Conservation (phyloP, 2,888 invertebrate genomes). For the Chrysotoxum bicinctum region DNA sequence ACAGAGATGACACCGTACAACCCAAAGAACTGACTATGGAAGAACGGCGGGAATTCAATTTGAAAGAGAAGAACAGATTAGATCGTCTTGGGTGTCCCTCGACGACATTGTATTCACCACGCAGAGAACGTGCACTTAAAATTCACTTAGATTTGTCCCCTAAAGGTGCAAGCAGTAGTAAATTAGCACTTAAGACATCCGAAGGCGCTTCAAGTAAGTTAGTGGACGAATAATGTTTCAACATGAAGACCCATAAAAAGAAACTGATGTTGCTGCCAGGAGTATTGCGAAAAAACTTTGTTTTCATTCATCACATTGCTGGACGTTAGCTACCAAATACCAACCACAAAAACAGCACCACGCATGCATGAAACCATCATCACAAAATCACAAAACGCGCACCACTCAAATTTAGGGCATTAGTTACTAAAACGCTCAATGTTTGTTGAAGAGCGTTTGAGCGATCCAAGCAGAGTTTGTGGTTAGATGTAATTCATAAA, state of each 20-base stretch:
- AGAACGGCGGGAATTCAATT: slow-evolving; percentile 84
- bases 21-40: slow-evolving; percentile 84
- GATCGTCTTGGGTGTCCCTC: slow-evolving; percentile 81
- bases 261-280: slow-evolving; percentile 39
- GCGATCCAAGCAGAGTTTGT: slow-evolving; percentile 67
- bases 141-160: slow-evolving; percentile 85
- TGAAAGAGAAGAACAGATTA: slow-evolving; percentile 84
- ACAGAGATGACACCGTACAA: slow-evolving; percentile 85
- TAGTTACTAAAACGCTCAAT: slow-evolving; percentile 65
- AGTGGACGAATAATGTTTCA: slow-evolving; percentile 53
- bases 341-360: slow-evolving; percentile 44
- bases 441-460: slow-evolving; percentile 50
- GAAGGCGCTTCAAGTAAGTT: slow-evolving; percentile 33
- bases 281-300: slow-evolving; percentile 52
- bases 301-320: slow-evolving; percentile 57
- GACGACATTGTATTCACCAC: slow-evolving; percentile 83
- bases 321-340: slow-evolving; percentile 52
- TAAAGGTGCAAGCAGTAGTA: slow-evolving; percentile 67
- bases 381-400: slow-evolving; percentile 68
- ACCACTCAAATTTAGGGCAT: slow-evolving; percentile 70
- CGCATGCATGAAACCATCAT: slow-evolving; percentile 56
- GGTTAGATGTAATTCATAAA: slow-evolving; percentile 55
- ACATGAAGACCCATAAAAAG: neutral
- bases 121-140: slow-evolving; percentile 88
- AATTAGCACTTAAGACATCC: slow-evolving; percentile 12